Percentiles rank a stretch among this genome's conserved stretches.
These are phyloP conservation scores for Selenia dentaria DNA, from an alignment of 2,888 invertebrate species.

Conservation along the genomic window DNA sequence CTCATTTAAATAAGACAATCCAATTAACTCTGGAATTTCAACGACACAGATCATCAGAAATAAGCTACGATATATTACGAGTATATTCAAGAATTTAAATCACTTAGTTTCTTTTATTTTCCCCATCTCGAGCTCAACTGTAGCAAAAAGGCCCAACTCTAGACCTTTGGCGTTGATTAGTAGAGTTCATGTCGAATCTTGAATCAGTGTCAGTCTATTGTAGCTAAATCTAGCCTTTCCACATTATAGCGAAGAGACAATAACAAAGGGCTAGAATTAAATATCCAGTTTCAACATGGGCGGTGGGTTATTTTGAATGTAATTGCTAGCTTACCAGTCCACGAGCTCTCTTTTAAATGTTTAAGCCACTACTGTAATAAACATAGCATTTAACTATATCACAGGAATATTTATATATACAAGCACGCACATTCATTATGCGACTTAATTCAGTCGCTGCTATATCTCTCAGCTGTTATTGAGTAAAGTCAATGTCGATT, in stretches of 20 bases:
- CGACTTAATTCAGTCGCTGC: slow-evolving; percentile 20
- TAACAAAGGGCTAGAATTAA: too few species aligned
- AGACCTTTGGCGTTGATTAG: too few species aligned
- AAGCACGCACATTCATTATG: slow-evolving; percentile 25
- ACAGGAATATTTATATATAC: slow-evolving; percentile 33
- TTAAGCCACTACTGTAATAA: slow-evolving; percentile 43
- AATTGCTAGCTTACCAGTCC: slow-evolving; percentile 48
- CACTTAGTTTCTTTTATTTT: slow-evolving; percentile 15
- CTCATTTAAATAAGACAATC: slow-evolving; percentile 20
- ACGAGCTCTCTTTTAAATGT: slow-evolving; percentile 42
- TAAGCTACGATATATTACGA: slow-evolving; percentile 15
- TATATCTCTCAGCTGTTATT: slow-evolving; percentile 15
- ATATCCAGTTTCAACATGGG: slow-evolving; percentile 44
- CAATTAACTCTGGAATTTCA: slow-evolving; percentile 23
- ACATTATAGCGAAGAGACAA: too few species aligned
- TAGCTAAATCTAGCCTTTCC: too few species aligned
- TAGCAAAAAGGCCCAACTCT: too few species aligned
- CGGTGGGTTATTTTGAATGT: slow-evolving; percentile 58
- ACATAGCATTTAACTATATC: slow-evolving; percentile 40
- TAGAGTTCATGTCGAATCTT: too few species aligned
- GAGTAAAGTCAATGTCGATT: slow-evolving; percentile 20
- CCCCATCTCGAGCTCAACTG: slow-evolving; percentile 4
- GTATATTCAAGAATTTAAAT: slow-evolving; percentile 16
- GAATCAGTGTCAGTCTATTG: too few species aligned
- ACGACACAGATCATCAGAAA: slow-evolving; percentile 18